Conservation (phyloP, 2,113 vertebrate genomes). For the Epinephelus cyanopodus region DNA sequence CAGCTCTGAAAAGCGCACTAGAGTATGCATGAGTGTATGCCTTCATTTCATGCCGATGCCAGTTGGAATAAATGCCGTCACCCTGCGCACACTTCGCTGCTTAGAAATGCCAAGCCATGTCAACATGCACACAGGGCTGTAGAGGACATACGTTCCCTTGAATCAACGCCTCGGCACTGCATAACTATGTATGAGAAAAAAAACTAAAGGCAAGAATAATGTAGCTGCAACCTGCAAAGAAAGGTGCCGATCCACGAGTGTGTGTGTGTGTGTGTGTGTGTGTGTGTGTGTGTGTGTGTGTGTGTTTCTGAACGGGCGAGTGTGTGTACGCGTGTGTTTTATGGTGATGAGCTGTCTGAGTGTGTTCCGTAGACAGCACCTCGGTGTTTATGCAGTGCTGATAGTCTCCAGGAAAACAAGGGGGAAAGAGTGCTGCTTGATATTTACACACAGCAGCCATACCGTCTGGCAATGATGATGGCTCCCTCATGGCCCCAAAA, state of each 20-base stretch:
- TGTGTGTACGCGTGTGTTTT: slow-evolving; percentile 48
- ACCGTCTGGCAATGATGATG: slow-evolving; percentile 72
- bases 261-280: neutral
- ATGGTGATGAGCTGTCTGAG: slow-evolving; percentile 67
- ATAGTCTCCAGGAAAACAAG: slow-evolving; percentile 71
- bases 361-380: slow-evolving; percentile 47
- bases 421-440: slow-evolving; percentile 63
- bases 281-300: slow-evolving; percentile 13
- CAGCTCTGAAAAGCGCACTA: slow-evolving; percentile 26
- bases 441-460: slow-evolving; percentile 78
- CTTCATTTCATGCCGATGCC: slow-evolving; percentile 36
- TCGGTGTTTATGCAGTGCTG: slow-evolving; percentile 74
- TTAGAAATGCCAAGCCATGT: slow-evolving; percentile 37
- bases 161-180: slow-evolving; percentile 28
- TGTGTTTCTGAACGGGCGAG: slow-evolving; percentile 7
- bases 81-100: slow-evolving; percentile 27
- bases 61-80: slow-evolving; percentile 40
- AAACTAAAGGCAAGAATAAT: slow-evolving; percentile 20
- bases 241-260: neutral
- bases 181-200: slow-evolving; percentile 28
- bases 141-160: slow-evolving; percentile 10
- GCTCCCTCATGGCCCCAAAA: slow-evolving; percentile 73
- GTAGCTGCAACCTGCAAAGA: slow-evolving; percentile 18
- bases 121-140: slow-evolving; percentile 1
- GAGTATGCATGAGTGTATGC: slow-evolving; percentile 37